Percentiles rank a stretch among this genome's conserved stretches.
These are phyloP conservation scores for Ia io DNA, from an alignment of 2,113 vertebrate species.

Conservation along the genomic window DNA sequence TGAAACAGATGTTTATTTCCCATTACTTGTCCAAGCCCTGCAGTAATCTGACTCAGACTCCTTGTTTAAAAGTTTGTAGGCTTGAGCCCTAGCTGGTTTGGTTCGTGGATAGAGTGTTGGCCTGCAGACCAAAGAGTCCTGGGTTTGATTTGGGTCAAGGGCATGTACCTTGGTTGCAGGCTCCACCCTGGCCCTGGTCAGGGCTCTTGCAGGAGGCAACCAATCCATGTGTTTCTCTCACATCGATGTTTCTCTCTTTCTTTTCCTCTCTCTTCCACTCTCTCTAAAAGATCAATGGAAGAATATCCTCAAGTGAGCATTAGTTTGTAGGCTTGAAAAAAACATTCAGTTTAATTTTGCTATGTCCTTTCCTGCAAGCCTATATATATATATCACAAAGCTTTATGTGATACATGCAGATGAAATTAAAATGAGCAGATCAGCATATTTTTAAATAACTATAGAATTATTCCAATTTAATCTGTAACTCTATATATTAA, in stretches of 20 bases:
- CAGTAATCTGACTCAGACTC: neutral
- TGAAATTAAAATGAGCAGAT: neutral
- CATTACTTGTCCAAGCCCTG: neutral
- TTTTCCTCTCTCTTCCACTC: too few relatives aligned
- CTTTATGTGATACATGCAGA: neutral
- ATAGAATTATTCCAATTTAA: neutral
- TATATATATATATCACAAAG: neutral
- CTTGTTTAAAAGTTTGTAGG: neutral
- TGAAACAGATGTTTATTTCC: neutral
- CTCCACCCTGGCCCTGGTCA: too few relatives aligned
- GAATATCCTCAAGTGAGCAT: too few relatives aligned
- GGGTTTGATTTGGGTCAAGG: too few relatives aligned
- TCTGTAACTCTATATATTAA: neutral
- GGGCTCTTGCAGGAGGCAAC: too few relatives aligned
- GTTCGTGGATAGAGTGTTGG: too few relatives aligned
- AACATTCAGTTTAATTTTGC: neutral
- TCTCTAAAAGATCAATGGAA: too few relatives aligned
- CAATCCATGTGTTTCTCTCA: too few relatives aligned
- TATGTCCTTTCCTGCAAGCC: neutral
- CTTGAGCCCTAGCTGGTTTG: neutral
- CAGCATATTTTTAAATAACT: slow-evolving; percentile 30
- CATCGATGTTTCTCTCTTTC: too few relatives aligned
- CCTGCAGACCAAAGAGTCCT: too few relatives aligned
- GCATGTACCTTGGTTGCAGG: too few relatives aligned
- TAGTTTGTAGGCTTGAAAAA: neutral